Percentiles rank a stretch among this genome's conserved stretches.
Conservation (phyloP, 2,888 invertebrate genomes). For the Priocnemis perturbator region DNA sequence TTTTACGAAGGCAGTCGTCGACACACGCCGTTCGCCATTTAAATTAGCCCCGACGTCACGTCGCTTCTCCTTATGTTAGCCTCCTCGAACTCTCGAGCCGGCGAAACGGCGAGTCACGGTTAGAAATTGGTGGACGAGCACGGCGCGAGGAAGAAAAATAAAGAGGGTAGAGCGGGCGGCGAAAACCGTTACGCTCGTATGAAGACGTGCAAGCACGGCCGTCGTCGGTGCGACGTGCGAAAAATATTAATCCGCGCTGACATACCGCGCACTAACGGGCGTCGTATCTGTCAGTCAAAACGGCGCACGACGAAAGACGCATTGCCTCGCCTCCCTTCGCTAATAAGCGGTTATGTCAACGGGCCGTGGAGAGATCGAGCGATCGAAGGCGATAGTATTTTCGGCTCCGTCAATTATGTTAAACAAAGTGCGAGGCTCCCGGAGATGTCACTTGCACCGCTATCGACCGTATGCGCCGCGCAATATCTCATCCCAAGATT, state of each 20-base stretch:
- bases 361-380: slow-evolving; percentile 20
- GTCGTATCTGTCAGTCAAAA: slow-evolving; percentile 45
- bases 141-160: slow-evolving; percentile 27
- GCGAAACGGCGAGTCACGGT: slow-evolving; percentile 63
- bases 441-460: slow-evolving; percentile 41
- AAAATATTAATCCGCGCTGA: slow-evolving; percentile 60
- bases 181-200: slow-evolving; percentile 35
- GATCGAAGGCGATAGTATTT: slow-evolving; percentile 54
- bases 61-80: background rate
- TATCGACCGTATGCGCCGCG: slow-evolving; percentile 27
- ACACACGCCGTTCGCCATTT: background rate
- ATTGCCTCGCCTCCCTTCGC: slow-evolving; percentile 34
- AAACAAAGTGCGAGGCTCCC: slow-evolving; percentile 39
- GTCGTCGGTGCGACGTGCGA: slow-evolving; percentile 38
- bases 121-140: slow-evolving; percentile 62
- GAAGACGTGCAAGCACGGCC: slow-evolving; percentile 37
- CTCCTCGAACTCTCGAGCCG: background rate
- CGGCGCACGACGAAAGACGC: slow-evolving; percentile 31
- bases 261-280: slow-evolving; percentile 36
- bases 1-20: too few relatives aligned
- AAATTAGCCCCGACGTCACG: slow-evolving; percentile 3
- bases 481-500: slow-evolving; percentile 37
- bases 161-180: slow-evolving; percentile 33
- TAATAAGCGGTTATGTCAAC: slow-evolving; percentile 59
- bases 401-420: slow-evolving; percentile 57